These are phyloP conservation scores for Drosophila repleta DNA, from an alignment of 1,140 invertebrate species.

Conservation along the genomic window DNA sequence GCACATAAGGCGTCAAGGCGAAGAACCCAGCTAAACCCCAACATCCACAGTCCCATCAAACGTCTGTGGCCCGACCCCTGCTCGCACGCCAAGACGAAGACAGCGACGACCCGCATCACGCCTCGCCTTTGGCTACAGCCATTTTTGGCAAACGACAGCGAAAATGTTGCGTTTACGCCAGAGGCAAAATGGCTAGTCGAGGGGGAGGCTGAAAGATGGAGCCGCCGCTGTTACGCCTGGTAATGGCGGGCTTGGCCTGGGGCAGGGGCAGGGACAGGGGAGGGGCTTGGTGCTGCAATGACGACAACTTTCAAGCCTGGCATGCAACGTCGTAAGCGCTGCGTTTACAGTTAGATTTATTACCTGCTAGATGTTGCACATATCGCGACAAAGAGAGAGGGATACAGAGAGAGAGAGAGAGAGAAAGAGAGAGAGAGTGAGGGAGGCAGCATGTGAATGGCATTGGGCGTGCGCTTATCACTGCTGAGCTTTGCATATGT, in stretches of 20 bases:
- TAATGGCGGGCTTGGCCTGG: constrained; percentile 35
- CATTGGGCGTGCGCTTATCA: constrained; percentile 60
- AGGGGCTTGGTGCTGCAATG: constrained; percentile 55
- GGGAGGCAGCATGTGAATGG: constrained; percentile 5
- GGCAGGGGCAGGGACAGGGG: too few species aligned
- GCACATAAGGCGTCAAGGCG: constrained; percentile 67
- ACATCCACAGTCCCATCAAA: not conserved
- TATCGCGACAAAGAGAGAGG: constrained; percentile 44
- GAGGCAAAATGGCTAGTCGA: constrained; percentile 5
- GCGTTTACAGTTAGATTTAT: constrained; percentile 81
- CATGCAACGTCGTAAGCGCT: constrained; percentile 79
- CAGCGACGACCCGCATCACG: constrained; percentile 7
- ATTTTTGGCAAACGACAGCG: constrained; percentile 78
- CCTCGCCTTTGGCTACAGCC: constrained; percentile 52
- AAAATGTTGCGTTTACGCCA: constrained; percentile 64
- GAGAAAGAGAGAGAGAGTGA: not conserved
- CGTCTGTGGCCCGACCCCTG: not conserved
- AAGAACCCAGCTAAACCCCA: not conserved
- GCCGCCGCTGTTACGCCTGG: constrained; percentile 24
- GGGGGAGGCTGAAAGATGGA: constrained; percentile 23
- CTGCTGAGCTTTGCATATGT: constrained; percentile 74
- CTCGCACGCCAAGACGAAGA: not conserved
- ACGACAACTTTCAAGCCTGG: constrained; percentile 78
- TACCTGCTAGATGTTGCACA: constrained; percentile 81
- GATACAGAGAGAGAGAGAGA: not conserved